phyloP scores from a whole-genome alignment of 2,797 vertebrate genomes.

The Distichodus sexfasciatus region DNA sequence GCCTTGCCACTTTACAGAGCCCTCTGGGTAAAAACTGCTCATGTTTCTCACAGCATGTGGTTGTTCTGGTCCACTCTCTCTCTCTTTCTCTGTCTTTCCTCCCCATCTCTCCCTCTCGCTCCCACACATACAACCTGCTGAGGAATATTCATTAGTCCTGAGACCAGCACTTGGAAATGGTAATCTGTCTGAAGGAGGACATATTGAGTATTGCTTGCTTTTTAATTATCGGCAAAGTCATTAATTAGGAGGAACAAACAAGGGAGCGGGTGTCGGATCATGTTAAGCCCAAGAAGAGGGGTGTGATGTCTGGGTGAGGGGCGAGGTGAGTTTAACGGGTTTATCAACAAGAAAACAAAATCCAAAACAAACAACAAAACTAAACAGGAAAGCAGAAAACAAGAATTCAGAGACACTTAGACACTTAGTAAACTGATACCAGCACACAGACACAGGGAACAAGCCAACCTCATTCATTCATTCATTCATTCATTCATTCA shows the following conservation, averaged over 20 bases:
- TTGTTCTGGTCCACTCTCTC: neutral
- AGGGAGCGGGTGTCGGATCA: too few species aligned
- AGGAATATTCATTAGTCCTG: constrained; percentile 32
- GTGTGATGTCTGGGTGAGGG: too few species aligned
- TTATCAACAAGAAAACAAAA: too few species aligned
- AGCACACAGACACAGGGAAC: too few species aligned
- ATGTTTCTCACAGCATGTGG: neutral
- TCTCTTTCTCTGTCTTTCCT: neutral
- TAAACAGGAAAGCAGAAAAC: too few species aligned
- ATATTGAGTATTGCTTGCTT: constrained; percentile 46
- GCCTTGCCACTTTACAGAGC: neutral
- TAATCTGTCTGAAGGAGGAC: constrained; percentile 48
- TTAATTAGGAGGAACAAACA: constrained; percentile 61
- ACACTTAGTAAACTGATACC: too few species aligned
- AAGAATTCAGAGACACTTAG: too few species aligned
- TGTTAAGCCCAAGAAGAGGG: too few species aligned
- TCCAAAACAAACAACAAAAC: too few species aligned
- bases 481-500: too few species aligned
- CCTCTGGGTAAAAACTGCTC: constrained; percentile 8
- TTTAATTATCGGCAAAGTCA: constrained; percentile 63
- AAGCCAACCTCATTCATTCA: too few species aligned
- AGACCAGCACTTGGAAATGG: constrained; percentile 39
- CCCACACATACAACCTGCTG: neutral
- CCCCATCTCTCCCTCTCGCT: neutral
- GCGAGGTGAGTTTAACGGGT: too few species aligned